Evolutionary conservation across 1,140 invertebrate species (phyloP), one percentile per base, ranked within the genome.

Genomic region (Sminthurinus signatus): DNA sequence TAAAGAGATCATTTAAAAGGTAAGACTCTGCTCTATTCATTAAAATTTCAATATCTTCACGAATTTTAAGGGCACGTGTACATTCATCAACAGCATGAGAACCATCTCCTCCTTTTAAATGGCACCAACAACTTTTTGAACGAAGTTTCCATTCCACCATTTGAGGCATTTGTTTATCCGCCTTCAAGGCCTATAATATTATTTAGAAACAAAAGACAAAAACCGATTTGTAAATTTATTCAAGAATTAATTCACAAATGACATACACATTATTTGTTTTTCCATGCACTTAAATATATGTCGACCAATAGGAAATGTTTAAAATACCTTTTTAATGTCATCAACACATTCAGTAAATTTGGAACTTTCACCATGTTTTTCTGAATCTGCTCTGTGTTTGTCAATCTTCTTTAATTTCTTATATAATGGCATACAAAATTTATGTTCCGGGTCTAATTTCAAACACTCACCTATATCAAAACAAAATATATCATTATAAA

Each of bases 381-480:
- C 80, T 12, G 81, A 77, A 36, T 84, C 81, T 70, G 91, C 85
- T 3, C 97, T 73, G 59, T 88, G 79, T 76, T 96, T 97, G 57
- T 88, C 89, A n/a, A 99, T 81, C 76, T 98, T 96, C 75, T 97
- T 96, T 1, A 98, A 80, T 76, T 92, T 94, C 76, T 98, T 99
- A 77, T 99, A 99, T 74, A 96, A 87, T n/a, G 88, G 84, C 86
- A 83, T 95, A 79, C 96, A 99, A 62, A 88, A 80, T 77, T 96
- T 94, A 77, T 99, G 93, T 73, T 99, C 97, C 0, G 95, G 94
- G 80, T 99, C 96, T 27, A 98, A 80, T 79, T 96, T 97, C 12
- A 99, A 82, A 78, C 97, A 99, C 78, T 99, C 95, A n/a, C n/a
- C n/a, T n/a, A n/a, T n/a, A n/a, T n/a, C n/a, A n/a, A n/a, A n/a